phyloP scores from a whole-genome alignment of 2,888 invertebrate genomes.

The Acrocyrtus sp. region DNA sequence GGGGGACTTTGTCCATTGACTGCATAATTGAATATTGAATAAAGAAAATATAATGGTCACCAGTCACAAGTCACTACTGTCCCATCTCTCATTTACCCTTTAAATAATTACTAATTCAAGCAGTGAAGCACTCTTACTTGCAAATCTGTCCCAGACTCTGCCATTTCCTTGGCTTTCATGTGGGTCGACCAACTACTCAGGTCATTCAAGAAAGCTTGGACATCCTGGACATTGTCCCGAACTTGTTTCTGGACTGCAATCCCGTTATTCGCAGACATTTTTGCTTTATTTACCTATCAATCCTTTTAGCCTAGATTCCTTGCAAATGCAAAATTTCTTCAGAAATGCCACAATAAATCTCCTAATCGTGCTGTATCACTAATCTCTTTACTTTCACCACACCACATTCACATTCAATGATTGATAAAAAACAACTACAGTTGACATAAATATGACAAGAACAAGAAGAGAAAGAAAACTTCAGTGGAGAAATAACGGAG shows the following conservation, averaged over 20 bases:
- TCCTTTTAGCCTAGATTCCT: too few relatives aligned
- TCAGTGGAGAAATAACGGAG: too few relatives aligned
- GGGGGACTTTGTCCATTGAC: slow-evolving; percentile 37
- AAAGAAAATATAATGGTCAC: not conserved
- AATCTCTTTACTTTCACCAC: too few relatives aligned
- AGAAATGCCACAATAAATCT: too few relatives aligned
- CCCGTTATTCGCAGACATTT: slow-evolving; percentile 31
- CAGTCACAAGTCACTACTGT: not conserved
- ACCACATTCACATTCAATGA: too few relatives aligned
- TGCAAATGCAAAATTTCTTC: too few relatives aligned
- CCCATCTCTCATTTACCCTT: not conserved
- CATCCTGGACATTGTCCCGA: slow-evolving; percentile 77
- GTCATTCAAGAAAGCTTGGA: slow-evolving; percentile 77
- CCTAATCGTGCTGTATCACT: too few relatives aligned
- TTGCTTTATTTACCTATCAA: too few relatives aligned
- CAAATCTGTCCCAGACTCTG: slow-evolving; percentile 34
- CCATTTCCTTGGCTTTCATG: slow-evolving; percentile 76
- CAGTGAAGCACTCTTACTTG: slow-evolving; percentile 20
- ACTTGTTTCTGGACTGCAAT: slow-evolving; percentile 77
- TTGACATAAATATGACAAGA: too few relatives aligned
- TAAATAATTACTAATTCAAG: not conserved
- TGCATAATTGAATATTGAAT: slow-evolving; percentile 6
- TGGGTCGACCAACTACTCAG: slow-evolving; percentile 78
- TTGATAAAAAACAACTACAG: too few relatives aligned
- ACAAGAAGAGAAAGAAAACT: too few relatives aligned